A percentile compares a stretch with the other conserved stretches of the same genome.
phyloP scores from a whole-genome alignment of 1,140 invertebrate species.

The Drosophila orena region DNA sequence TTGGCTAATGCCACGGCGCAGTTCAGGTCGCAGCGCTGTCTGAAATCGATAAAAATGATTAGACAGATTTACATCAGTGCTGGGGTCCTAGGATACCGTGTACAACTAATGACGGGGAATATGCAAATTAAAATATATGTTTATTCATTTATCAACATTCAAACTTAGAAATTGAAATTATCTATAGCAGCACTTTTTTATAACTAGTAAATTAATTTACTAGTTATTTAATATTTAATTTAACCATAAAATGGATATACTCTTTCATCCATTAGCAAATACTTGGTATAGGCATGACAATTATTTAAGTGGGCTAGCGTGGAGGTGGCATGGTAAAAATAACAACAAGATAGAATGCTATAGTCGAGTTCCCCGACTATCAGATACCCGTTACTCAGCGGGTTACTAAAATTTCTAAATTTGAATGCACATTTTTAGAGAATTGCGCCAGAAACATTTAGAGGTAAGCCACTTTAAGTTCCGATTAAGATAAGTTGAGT shows the following conservation, averaged over 20 bases:
- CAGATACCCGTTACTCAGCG: too few relatives aligned
- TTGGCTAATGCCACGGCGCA: constrained; percentile 75
- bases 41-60: constrained; percentile 46
- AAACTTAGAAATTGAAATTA: too few relatives aligned
- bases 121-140: not conserved
- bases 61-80: not conserved
- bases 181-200: too few relatives aligned
- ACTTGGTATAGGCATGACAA: constrained; percentile 2
- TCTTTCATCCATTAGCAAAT: not conserved
- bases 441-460: too few relatives aligned
- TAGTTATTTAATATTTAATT: not conserved
- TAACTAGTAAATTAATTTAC: too few relatives aligned
- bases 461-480: too few relatives aligned
- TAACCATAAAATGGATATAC: not conserved
- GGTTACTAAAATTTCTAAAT: too few relatives aligned
- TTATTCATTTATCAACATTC: not conserved
- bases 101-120: not conserved
- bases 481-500: too few relatives aligned
- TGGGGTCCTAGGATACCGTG: not conserved
- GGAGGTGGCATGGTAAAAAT: not conserved
- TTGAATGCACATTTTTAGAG: too few relatives aligned
- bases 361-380: too few relatives aligned
- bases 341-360: not conserved
- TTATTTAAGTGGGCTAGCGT: constrained; percentile 2
- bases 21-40: constrained; percentile 76